A percentile compares a stretch with the other conserved stretches of the same genome.
Evolutionary conservation across 2,113 vertebrate genomes (phyloP).

Genomic region (Otus sunia): DNA sequence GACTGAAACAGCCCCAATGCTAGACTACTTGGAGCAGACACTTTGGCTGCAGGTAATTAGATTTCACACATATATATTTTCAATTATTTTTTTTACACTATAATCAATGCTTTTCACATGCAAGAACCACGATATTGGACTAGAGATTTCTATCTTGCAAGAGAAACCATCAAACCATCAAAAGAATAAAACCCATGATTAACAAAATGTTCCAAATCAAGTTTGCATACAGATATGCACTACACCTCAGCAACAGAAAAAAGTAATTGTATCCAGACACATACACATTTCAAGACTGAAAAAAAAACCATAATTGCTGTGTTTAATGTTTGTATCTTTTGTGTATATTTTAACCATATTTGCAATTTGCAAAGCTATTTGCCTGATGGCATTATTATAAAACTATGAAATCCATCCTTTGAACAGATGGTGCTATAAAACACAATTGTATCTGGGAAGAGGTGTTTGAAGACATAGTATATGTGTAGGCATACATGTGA

Average conservation of each 20-base stretch:
- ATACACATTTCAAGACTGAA: background rate
- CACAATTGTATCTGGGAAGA: slow-evolving; percentile 38
- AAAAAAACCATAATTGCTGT: background rate
- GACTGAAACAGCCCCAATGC: slow-evolving; percentile 22
- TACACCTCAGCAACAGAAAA: slow-evolving; percentile 45
- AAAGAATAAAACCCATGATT: slow-evolving; percentile 57
- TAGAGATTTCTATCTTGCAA: slow-evolving; percentile 44
- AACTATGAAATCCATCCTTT: slow-evolving; percentile 69
- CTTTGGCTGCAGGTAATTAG: slow-evolving; percentile 52
- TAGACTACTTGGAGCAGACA: background rate
- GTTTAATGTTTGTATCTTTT: slow-evolving; percentile 42
- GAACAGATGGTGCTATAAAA: slow-evolving; percentile 70
- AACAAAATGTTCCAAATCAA: slow-evolving; percentile 36
- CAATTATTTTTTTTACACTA: slow-evolving; percentile 53
- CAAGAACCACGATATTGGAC: slow-evolving; percentile 18
- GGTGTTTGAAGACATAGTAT: slow-evolving; percentile 45
- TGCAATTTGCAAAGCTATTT: slow-evolving; percentile 62
- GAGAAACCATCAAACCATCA: slow-evolving; percentile 29
- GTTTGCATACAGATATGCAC: slow-evolving; percentile 13
- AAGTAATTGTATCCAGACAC: slow-evolving; percentile 40
- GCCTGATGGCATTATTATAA: slow-evolving; percentile 67
- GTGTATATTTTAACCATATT: slow-evolving; percentile 60
- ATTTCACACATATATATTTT: slow-evolving; percentile 59
- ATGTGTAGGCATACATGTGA: slow-evolving; percentile 44
- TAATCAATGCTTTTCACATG: slow-evolving; percentile 62